Base-by-base conservation (phyloP, 2,888 invertebrate genomes). In the Notodromas monacha region DNA sequence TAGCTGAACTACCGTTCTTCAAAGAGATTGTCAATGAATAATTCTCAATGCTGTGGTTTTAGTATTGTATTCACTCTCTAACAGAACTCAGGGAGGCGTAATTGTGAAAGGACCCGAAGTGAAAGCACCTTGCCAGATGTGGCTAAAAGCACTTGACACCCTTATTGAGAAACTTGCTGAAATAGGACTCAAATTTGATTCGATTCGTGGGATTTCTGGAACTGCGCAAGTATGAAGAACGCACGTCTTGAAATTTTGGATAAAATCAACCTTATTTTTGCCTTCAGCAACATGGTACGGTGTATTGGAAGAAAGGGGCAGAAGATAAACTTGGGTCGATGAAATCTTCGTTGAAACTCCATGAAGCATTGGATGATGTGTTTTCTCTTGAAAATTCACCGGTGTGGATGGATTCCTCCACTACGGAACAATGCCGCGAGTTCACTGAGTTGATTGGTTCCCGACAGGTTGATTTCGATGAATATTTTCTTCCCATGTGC, bases 211-310 rank as follows among this genome's bases (percentile, higher is more conserved):
- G 1, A 52, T 92, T 33, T 77, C 79, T 10, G 89, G 86, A 1
- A 69, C 74, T 36, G 86, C 70, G 3, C 86, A 81, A 65, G 79
- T 79, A 52, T 26, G 31, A 27, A 14, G 10, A 10, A 8, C 2
- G 6, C 6, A 16, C 30, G 10, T 14, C 13, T 35, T 16, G 10
- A 5, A n/a, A 12, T 16, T 26, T n/a, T n/a, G n/a, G n/a, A n/a
- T n/a, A n/a, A n/a, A n/a, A n/a, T n/a, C n/a, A n/a, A n/a, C n/a
- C n/a, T n/a, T n/a, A n/a, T n/a, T n/a, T n/a, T n/a, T n/a, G n/a
- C n/a, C n/a, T n/a, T 16, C 47, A 89, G 73, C 89, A 92, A 72
- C 92, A 92, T 49, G 89, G 89, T 1, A 81, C 84, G 27, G 70
- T 92, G 1, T 92, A 74, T 54, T 92, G 92, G 92, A 63, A 65